phyloP scores from a whole-genome alignment of 2,797 vertebrate genomes.

The Tapera naevia region DNA sequence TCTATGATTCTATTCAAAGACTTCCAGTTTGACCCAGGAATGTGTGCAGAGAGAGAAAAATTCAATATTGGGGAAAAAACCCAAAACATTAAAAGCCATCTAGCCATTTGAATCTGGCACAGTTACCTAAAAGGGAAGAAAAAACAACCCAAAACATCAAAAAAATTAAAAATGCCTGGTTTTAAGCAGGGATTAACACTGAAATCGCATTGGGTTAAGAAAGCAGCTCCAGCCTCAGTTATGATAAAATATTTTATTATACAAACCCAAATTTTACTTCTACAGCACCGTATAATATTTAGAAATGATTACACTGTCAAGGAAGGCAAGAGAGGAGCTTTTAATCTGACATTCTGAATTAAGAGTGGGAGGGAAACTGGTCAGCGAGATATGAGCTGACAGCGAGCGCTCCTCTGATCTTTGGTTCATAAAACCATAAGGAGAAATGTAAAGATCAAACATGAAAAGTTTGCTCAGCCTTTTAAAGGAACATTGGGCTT shows the following conservation, averaged over 20 bases:
- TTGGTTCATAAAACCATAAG: neutral
- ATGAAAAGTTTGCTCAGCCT: neutral
- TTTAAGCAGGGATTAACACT: neutral
- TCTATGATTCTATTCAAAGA: neutral
- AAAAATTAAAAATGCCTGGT: fast-evolving
- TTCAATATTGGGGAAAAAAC: fast-evolving
- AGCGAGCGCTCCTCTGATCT: neutral
- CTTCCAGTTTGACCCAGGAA: neutral
- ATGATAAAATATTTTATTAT: slow-evolving; percentile 40
- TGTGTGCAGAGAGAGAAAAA: neutral
- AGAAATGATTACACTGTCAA: fast-evolving
- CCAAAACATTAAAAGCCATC: neutral
- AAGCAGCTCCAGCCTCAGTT: neutral
- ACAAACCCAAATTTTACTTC: neutral
- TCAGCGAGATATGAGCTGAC: neutral
- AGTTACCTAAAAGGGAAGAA: too few species aligned
- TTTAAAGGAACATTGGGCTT: neutral
- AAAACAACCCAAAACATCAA: neutral
- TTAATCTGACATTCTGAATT: neutral
- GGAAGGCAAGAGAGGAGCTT: neutral
- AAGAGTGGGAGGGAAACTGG: neutral
- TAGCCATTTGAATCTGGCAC: neutral
- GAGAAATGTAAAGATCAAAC: neutral
- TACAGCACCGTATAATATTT: neutral
- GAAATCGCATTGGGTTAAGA: neutral